Conservation (phyloP, 2,888 invertebrate genomes). For the Hololepta plana region DNA sequence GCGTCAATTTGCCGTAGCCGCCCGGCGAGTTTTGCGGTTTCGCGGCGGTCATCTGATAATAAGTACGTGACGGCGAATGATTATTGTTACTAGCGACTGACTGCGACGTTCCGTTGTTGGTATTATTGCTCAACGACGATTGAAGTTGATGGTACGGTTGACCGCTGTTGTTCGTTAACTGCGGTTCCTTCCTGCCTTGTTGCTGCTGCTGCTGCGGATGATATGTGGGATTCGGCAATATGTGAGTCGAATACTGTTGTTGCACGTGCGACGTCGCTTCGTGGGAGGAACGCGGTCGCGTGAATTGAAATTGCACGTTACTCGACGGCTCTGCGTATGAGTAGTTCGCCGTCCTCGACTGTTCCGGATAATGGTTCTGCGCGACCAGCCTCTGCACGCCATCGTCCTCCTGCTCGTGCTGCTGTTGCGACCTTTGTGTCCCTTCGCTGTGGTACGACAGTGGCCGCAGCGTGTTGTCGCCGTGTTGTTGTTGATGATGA, state of each 20-base stretch:
- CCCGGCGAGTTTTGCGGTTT: constrained; percentile 9
- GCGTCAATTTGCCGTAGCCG: too few species aligned
- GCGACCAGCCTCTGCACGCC: not conserved
- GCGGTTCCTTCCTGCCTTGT: constrained; percentile 7
- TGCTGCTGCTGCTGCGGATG: constrained; percentile 10
- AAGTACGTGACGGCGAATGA: constrained; percentile 8
- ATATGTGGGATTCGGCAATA: constrained; percentile 13
- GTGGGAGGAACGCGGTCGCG: constrained; percentile 8
- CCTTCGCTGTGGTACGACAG: constrained; percentile 7
- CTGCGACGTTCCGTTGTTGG: constrained; percentile 13
- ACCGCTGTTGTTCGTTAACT: constrained; percentile 11
- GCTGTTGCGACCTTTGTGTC: constrained; percentile 6
- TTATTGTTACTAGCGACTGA: constrained; percentile 7
- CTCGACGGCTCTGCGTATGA: constrained; percentile 1
- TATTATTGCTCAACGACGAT: constrained; percentile 11
- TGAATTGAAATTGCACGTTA: constrained; percentile 9
- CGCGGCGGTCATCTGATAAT: constrained; percentile 10
- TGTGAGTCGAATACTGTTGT: constrained; percentile 12
- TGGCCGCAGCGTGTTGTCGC: constrained; percentile 8
- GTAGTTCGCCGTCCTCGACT: constrained; percentile 1
- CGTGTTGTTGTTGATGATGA: constrained; percentile 8
- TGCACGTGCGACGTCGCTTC: constrained; percentile 9
- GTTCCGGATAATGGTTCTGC: not conserved
- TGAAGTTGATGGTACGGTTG: constrained; percentile 18
- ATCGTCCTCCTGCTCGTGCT: constrained; percentile 1